A percentile compares a stretch with the other conserved stretches of the same genome.
These are phyloP conservation scores for Dendrocopos noguchii DNA, from an alignment of 2,113 vertebrate species.

Conservation along the genomic window DNA sequence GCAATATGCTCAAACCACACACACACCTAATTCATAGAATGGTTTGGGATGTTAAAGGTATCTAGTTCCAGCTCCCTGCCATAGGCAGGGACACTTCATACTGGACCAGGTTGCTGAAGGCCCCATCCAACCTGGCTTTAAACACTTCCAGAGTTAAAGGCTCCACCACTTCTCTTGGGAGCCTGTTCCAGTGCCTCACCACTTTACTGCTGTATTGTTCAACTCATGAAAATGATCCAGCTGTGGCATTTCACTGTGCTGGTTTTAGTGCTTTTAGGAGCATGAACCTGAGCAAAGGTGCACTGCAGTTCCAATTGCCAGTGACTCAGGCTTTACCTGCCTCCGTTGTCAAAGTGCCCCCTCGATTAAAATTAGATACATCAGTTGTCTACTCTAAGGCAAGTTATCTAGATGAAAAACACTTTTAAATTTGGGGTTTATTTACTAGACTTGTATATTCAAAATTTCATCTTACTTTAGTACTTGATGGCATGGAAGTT, in stretches of 20 bases:
- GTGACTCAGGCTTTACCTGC: neutral
- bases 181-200: too few relatives aligned
- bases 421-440: neutral
- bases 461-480: neutral
- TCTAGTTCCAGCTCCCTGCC: too few relatives aligned
- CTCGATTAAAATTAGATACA: accelerated
- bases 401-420: neutral
- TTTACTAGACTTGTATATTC: neutral
- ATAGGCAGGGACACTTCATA: too few relatives aligned
- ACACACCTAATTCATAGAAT: too few relatives aligned
- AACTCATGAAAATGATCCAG: neutral
- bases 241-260: neutral
- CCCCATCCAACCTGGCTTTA: too few relatives aligned
- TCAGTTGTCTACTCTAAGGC: neutral
- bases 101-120: too few relatives aligned
- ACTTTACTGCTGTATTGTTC: too few relatives aligned
- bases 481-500: neutral
- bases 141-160: too few relatives aligned
- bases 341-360: neutral
- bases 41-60: too few relatives aligned
- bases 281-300: neutral
- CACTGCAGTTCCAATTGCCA: neutral
- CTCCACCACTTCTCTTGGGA: too few relatives aligned
- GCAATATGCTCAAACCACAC: neutral
- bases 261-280: neutral